A percentile compares a stretch with the other conserved stretches of the same genome.
Evolutionary conservation across 2,888 invertebrate species (phyloP).

Genomic region (Phortica magna): DNA sequence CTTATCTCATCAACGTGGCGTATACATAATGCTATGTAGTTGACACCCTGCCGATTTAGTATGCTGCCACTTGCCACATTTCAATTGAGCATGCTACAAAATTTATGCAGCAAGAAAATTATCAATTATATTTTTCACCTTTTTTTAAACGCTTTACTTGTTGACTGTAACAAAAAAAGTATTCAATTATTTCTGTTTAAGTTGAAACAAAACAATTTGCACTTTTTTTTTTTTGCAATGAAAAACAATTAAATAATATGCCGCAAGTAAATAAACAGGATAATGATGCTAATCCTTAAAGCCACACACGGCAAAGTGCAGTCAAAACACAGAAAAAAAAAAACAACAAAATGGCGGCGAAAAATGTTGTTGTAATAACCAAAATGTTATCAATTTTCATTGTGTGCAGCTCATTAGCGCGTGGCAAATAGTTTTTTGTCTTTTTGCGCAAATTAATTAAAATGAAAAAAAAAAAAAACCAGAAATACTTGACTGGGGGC

Average conservation of each 20-base stretch:
- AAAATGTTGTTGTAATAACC: slow-evolving; percentile 7
- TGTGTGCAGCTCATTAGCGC: slow-evolving; percentile 67
- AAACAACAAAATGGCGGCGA: slow-evolving; percentile 1
- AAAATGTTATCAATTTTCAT: slow-evolving; percentile 64
- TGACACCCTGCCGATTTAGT: neutral
- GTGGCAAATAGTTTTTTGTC: slow-evolving; percentile 49
- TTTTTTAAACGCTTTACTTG: neutral
- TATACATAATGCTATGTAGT: neutral
- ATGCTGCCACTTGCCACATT: neutral
- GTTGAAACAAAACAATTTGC: slow-evolving; percentile 54
- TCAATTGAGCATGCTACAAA: slow-evolving; percentile 41
- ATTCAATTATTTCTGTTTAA: slow-evolving; percentile 29
- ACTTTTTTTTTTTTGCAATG: slow-evolving; percentile 48
- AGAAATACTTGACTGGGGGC: slow-evolving; percentile 3
- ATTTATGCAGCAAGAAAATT: slow-evolving; percentile 55
- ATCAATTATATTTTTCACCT: slow-evolving; percentile 28
- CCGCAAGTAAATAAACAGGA: slow-evolving; percentile 62
- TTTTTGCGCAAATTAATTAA: slow-evolving; percentile 43
- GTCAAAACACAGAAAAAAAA: neutral
- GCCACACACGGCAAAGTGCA: slow-evolving; percentile 39
- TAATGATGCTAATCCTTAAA: slow-evolving; percentile 70
- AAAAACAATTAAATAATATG: slow-evolving; percentile 64
- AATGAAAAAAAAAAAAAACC: slow-evolving; percentile 51
- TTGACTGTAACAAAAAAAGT: neutral
- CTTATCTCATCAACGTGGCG: slow-evolving; percentile 15